phyloP scores from a whole-genome alignment of 2,888 invertebrate species.

The Epiperipatus broadwayi region DNA sequence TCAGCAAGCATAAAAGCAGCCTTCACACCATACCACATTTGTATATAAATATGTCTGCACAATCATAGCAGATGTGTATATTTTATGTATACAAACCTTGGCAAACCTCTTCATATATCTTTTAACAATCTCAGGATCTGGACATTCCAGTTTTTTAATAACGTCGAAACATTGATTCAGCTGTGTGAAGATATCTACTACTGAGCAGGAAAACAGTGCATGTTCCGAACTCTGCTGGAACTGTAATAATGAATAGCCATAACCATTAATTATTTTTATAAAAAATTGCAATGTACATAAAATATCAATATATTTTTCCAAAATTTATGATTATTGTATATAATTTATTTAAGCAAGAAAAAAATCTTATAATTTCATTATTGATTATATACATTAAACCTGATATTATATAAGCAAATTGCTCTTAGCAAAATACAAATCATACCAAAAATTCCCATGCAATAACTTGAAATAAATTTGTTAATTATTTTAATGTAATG shows the following conservation, averaged over 20 bases:
- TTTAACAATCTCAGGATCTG: conserved; percentile 97
- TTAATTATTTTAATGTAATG: too few relatives aligned
- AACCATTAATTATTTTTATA: background rate
- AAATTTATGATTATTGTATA: background rate
- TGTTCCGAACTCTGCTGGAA: conserved; percentile 98
- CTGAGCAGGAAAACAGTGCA: conserved; percentile 93
- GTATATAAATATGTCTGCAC: background rate
- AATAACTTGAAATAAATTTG: too few relatives aligned
- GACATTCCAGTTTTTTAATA: conserved; percentile 93
- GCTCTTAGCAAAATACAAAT: too few relatives aligned
- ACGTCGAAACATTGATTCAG: conserved; percentile 98
- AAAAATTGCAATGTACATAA: background rate
- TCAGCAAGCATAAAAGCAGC: too few relatives aligned
- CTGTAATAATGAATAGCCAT: conserved; percentile 35
- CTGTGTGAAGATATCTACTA: conserved; percentile 98
- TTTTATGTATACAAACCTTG: conserved; percentile 39
- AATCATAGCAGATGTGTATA: background rate
- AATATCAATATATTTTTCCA: background rate
- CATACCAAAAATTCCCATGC: too few relatives aligned
- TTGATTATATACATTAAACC: background rate
- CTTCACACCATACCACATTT: too few relatives aligned
- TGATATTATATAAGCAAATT: too few relatives aligned
- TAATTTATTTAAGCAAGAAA: background rate
- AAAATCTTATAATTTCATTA: background rate
- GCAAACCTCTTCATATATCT: conserved; percentile 98